Conservation (phyloP, 2,888 invertebrate genomes). For the Micropterix aruncella region DNA sequence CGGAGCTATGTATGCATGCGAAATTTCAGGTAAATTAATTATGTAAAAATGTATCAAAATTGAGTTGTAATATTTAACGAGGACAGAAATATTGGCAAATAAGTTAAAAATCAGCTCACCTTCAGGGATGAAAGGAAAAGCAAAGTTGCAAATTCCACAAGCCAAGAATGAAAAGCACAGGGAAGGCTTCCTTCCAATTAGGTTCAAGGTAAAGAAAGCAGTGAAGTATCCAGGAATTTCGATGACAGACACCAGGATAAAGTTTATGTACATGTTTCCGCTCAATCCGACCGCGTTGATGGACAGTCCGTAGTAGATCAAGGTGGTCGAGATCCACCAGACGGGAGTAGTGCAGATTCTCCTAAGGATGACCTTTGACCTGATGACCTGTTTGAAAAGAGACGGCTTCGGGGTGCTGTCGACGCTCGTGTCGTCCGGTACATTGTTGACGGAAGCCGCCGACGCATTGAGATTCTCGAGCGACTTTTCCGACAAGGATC, state of each 20-base stretch:
- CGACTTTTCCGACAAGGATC: slow-evolving; percentile 38
- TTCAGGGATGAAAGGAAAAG: not conserved
- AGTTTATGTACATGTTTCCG: slow-evolving; percentile 52
- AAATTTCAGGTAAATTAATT: too few relatives aligned
- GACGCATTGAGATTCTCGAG: slow-evolving; percentile 22
- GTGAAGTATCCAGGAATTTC: slow-evolving; percentile 47
- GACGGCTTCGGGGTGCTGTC: not conserved
- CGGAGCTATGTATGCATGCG: too few relatives aligned
- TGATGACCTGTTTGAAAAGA: slow-evolving; percentile 19
- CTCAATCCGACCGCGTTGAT: slow-evolving; percentile 47
- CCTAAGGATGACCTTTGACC: slow-evolving; percentile 24
- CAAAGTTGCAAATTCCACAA: slow-evolving; percentile 19
- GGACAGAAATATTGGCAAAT: too few relatives aligned
- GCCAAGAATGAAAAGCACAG: slow-evolving; percentile 33
- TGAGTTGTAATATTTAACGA: too few relatives aligned
- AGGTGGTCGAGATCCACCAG: slow-evolving; percentile 51
- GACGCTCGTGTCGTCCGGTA: not conserved
- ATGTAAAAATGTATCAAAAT: too few relatives aligned
- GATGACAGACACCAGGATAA: slow-evolving; percentile 37
- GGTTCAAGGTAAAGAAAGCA: slow-evolving; percentile 38
- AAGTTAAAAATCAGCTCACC: too few relatives aligned
- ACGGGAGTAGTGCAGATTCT: slow-evolving; percentile 40
- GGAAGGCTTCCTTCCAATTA: slow-evolving; percentile 33
- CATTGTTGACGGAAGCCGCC: not conserved
- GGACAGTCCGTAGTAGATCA: slow-evolving; percentile 54